These are phyloP conservation scores for Drosophila putrida DNA, from an alignment of 2,888 invertebrate genomes.

Conservation along the genomic window DNA sequence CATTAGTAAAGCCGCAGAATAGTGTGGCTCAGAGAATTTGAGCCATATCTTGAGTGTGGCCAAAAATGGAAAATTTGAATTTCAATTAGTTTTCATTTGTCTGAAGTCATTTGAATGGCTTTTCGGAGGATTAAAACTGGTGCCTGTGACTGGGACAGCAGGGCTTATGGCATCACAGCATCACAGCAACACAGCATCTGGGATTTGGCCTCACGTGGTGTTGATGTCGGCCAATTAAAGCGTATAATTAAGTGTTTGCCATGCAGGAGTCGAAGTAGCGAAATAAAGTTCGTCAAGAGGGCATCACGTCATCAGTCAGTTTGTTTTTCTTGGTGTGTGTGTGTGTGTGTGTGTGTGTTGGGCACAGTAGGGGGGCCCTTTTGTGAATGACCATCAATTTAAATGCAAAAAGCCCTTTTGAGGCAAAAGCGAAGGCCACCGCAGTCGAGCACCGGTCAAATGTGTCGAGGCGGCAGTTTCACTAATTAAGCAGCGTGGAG, in stretches of 20 bases:
- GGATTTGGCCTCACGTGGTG: conserved; percentile 36
- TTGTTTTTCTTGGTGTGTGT: conserved; percentile 10
- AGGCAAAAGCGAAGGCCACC: conserved; percentile 39
- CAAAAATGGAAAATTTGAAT: conserved; percentile 66
- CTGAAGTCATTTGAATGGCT: conserved; percentile 43
- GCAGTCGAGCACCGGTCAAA: conserved; percentile 50
- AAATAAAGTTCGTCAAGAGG: conserved; percentile 39
- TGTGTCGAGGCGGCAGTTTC: conserved; percentile 70
- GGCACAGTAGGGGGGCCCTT: conserved; percentile 30
- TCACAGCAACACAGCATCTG: not conserved
- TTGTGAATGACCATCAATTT: conserved; percentile 67
- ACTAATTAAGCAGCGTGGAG: conserved; percentile 66
- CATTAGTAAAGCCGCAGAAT: conserved; percentile 18
- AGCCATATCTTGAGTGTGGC: conserved; percentile 35
- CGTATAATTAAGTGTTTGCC: conserved; percentile 69
- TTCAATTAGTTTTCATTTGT: conserved; percentile 67
- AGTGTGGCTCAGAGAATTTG: conserved; percentile 11
- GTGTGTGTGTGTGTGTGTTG: conserved; percentile 7
- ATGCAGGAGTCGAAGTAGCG: conserved; percentile 7
- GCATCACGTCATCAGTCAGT: conserved; percentile 16
- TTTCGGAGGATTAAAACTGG: conserved; percentile 11
- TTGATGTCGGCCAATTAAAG: conserved; percentile 72
- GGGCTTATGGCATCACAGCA: not conserved
- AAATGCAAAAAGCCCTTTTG: conserved; percentile 72
- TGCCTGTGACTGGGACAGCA: conserved; percentile 1